Evolutionary conservation across 2,113 vertebrate genomes (phyloP), one percentile per base, ranked within the genome.

Genomic region (Phyllostomus discolor): DNA sequence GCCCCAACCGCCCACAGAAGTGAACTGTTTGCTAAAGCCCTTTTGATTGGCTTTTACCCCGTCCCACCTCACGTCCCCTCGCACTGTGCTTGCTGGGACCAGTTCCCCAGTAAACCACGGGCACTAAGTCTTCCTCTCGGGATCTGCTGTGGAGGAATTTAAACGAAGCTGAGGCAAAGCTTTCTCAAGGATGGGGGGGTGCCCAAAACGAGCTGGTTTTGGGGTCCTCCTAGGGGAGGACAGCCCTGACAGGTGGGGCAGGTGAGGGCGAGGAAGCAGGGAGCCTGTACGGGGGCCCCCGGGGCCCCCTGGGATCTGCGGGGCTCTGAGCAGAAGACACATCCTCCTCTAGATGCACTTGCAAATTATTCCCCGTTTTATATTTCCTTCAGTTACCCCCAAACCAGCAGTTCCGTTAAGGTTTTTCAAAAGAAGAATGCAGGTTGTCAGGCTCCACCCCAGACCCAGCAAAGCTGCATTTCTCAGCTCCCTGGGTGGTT

Each of bases 191-290:
- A 38, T 24, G 11, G 5, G 38, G n/a, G 15, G 6, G n/a, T n/a
- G n/a, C 16, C 70, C 10, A 14, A 35, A 22, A 11, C 0, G 1
- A 54, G 54, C 26, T 2, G 1, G 3, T 4, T 28, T 14, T 31
- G 66, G 73, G 66, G 31, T 26, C 17, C 10, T 17, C 10, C 31
- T 4, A 0, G 8, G 12, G 6, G 31, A 69, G 6, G 54, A 8
- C 15, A 48, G 35, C 64, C 41, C 54, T 5, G 31, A 33, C 10
- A n/a, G 17, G 11, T 8, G 26, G 28, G 14, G 6, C 54, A 66
- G 17, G 41, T 20, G 28, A 62, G 43, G 31, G 67, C 10, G 3
- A 76, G 43, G 62, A 14, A 59, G 28, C 31, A 6, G 33, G 22
- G 14, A 24, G 24, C 2, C 33, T 11, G 1, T 4, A 10, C 57